Base-by-base conservation (phyloP, 2,113 vertebrate genomes). In the Dromiciops gliroides region DNA sequence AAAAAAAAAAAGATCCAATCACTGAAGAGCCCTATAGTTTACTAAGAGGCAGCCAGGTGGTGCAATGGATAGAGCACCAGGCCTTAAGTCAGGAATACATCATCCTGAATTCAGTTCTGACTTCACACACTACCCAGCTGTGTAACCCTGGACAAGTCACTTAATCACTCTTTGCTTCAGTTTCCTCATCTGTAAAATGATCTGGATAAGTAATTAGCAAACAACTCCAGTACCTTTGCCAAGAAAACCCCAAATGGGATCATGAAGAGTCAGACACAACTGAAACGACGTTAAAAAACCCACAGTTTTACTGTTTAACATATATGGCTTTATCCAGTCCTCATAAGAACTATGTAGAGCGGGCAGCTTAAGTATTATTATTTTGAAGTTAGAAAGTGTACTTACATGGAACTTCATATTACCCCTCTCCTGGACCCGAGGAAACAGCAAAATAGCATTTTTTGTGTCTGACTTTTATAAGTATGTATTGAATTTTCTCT, bases 341-440 rank as follows among this genome's bases (percentile, higher is more conserved):
- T 83, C 37, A 83, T 7, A 44, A 44, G 19, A 83, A n/a, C 7
- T 2, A 75, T 6, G 16, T 44, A 44, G 22, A 4, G 56, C 56
- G 31, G 37, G 3, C 6, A 83, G 19, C 22, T 44, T 44, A 83
- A 83, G n/a, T 22, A 83, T 44, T 44, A 44, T 83, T 23, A 50
- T 94, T 90, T 50, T 22, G 12, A 96, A 94, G 91, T 51, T 37
- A 93, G 31, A 95, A 97, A 94, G 92, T 94, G 93, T 97, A 98
- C 98, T 98, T 97, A 98, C 97, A 56, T 95, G 56, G 89, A n/a
- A 4, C 94, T 96, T 97, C 97, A 98, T 98, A 91, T 47, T 97
- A 95, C 52, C 88, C 94, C 51, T 94, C 91, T 50, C 37, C 89
- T 92, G 89, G 92, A 83, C 37, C 12, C 94, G 31, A 51, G 28